These are phyloP conservation scores for Pyrrhosoma nymphula DNA, from an alignment of 2,888 invertebrate species.

Conservation along the genomic window DNA sequence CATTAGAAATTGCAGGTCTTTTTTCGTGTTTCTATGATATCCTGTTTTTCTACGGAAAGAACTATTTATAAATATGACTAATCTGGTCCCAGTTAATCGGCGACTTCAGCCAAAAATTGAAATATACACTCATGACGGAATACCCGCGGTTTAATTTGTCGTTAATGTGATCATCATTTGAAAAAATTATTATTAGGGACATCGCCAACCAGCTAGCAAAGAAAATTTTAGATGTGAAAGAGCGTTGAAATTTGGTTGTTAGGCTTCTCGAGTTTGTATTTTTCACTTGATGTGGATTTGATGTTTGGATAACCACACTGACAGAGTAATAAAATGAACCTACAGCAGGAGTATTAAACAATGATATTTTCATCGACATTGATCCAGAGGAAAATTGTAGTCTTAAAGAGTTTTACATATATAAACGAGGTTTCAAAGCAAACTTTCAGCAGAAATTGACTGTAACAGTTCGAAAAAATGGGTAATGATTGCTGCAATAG, in stretches of 20 bases:
- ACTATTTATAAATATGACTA: slow-evolving; percentile 32
- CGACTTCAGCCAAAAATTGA: slow-evolving; percentile 41
- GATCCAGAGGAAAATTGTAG: no score
- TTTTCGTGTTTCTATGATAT: neutral
- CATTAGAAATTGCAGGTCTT: neutral
- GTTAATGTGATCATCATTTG: neutral
- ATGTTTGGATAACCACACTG: neutral
- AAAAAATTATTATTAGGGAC: neutral
- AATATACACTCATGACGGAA: neutral
- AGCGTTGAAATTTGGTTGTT: neutral
- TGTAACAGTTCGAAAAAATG: no score
- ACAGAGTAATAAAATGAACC: neutral
- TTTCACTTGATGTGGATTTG: neutral
- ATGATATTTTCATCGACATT: no score
- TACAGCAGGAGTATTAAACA: no score
- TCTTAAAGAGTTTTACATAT: no score
- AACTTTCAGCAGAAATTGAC: no score
- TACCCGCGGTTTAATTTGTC: neutral
- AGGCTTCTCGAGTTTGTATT: neutral
- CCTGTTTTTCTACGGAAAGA: slow-evolving; percentile 1
- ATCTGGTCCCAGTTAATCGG: slow-evolving; percentile 59
- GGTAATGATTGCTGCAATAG: no score
- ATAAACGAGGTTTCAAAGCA: no score
- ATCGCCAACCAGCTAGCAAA: neutral
- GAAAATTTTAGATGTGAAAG: neutral